Conservation (phyloP, 2,888 invertebrate species). For the Pheosia tremula region DNA sequence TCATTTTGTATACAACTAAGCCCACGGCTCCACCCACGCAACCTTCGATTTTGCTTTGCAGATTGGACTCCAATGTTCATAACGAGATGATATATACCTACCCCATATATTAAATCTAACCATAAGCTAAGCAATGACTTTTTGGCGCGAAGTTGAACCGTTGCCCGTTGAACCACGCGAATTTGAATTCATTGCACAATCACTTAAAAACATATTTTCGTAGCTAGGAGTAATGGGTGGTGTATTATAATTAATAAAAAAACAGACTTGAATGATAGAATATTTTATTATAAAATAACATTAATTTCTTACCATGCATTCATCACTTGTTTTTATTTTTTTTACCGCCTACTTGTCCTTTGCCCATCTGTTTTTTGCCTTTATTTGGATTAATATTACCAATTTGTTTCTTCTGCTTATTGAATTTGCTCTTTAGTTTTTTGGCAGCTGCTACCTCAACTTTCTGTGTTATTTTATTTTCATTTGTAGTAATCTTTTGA, state of each 20-base stretch:
- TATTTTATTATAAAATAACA: conserved; percentile 40
- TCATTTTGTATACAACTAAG: conserved; percentile 10
- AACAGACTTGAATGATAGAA: conserved; percentile 12
- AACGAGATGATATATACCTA: too few relatives aligned
- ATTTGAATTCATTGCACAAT: too few relatives aligned
- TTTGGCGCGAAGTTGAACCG: too few relatives aligned
- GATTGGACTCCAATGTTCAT: too few relatives aligned
- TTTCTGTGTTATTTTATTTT: conserved; percentile 56
- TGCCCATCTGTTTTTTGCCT: conserved; percentile 34
- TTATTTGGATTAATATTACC: conserved; percentile 60
- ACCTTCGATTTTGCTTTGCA: too few relatives aligned
- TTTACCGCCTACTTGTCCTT: conserved; percentile 44
- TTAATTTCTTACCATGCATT: conserved; percentile 13
- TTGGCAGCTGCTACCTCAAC: conserved; percentile 57
- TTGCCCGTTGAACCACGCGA: too few relatives aligned
- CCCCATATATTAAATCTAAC: too few relatives aligned
- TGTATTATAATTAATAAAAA: conserved; percentile 2
- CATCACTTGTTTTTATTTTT: conserved; percentile 47
- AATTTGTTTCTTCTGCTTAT: conserved; percentile 69
- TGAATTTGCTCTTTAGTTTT: conserved; percentile 66
- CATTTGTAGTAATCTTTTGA: conserved; percentile 37
- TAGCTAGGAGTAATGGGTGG: too few relatives aligned
- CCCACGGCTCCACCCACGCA: too few relatives aligned
- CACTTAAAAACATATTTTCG: too few relatives aligned
- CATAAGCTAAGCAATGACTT: too few relatives aligned